Evolutionary conservation across 92 coral and sea anemone genomes (phyloP).

Genomic region (Porites evermanni): DNA sequence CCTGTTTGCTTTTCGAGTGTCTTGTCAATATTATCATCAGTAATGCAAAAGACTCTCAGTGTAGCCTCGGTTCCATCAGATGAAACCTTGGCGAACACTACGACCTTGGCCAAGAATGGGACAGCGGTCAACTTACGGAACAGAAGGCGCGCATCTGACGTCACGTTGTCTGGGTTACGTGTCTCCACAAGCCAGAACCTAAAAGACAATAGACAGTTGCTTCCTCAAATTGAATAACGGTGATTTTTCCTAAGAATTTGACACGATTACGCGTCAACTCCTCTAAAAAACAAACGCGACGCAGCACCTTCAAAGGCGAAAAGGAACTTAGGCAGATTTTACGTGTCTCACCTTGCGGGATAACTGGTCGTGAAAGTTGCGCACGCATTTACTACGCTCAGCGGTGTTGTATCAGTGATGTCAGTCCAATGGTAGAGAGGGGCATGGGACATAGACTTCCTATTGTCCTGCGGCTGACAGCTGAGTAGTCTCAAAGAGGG

Average conservation of each 20-base stretch:
- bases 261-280: too few relatives aligned
- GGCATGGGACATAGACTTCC: constrained; percentile 72
- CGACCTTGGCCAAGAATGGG: constrained; percentile 92
- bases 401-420: constrained; percentile 93
- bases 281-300: too few relatives aligned
- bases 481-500: constrained; percentile 83
- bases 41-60: constrained; percentile 90
- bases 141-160: constrained; percentile 92
- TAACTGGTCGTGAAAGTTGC: constrained; percentile 89
- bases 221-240: too few relatives aligned
- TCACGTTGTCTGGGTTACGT: constrained; percentile 93
- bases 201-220: not conserved
- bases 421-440: constrained; percentile 90
- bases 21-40: constrained; percentile 92
- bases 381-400: constrained; percentile 90
- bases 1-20: constrained; percentile 97
- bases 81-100: constrained; percentile 93
- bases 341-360: constrained; percentile 80
- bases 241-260: too few relatives aligned
- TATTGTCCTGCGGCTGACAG: constrained; percentile 79
- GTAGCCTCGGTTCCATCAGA: constrained; percentile 88
- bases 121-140: constrained; percentile 96
- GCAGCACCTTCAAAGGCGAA: not conserved
- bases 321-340: not conserved
- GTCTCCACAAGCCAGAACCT: constrained; percentile 98